Evolutionary conservation across 2,113 vertebrate genomes (phyloP), one percentile per base, ranked within the genome.

Genomic region (Poeciliopsis prolifica): DNA sequence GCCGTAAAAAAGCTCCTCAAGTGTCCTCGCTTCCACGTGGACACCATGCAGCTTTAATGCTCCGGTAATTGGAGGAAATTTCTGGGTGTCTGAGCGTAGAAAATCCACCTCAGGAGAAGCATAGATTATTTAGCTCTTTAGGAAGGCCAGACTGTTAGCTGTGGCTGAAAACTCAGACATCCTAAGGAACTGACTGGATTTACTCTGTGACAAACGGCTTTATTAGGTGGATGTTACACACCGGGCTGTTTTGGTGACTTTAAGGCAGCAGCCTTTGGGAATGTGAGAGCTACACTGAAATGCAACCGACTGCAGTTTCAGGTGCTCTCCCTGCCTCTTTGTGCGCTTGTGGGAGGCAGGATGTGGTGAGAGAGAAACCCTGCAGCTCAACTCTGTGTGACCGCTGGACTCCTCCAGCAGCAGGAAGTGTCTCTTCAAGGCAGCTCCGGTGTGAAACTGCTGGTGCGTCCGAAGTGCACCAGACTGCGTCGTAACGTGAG

Each of bases 261-360:
- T n/a, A 19, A 58, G n/a, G 51, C 63, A 19, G 44, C 17, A 19
- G 44, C 44, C 37, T 35, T 48, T 24, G n/a, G 67, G 61, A 84
- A 83, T 76, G 75, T 65, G 75, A 82, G 82, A 70, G 64, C 75
- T 76, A 65, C 69, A 58, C 30, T 77, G 70, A 81, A 85, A 81
- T 22, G 28, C 65, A 72, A 85, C 60, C 30, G 2, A 4, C 44
- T 60, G 22, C 19, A 28, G 77, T 83, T 84, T 85, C 78, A 86
- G 80, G 76, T 89, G 87, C 51, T 15, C 69, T 80, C 70, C 77
- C 31, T 70, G 58, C 68, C 51, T 42, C 67, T 70, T 66, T 74
- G 68, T 80, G 83, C 31, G 29, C 13, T 63, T 66, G 28, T 26
- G 31, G 19, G 61, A 30, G 22, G n/a, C 61, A 78, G 82, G 79